Evolutionary conservation across 2,888 invertebrate species (phyloP).

Genomic region (Eristalis tenax): DNA sequence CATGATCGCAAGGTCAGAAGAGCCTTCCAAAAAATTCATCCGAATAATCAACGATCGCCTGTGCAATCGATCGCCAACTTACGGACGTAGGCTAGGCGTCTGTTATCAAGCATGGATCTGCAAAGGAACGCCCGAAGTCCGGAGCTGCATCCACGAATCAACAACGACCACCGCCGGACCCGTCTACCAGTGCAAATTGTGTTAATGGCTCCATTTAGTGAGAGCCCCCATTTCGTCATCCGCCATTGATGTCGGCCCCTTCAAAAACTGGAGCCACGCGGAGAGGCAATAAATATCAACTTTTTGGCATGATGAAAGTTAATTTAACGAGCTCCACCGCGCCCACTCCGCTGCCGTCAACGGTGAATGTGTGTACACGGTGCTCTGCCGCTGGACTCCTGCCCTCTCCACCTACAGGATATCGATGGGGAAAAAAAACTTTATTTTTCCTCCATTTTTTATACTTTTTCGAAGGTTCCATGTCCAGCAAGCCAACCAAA

Average conservation of each 20-base stretch:
- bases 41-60: no score
- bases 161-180: no score
- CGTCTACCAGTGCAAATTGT: neutral
- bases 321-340: slow-evolving; percentile 59
- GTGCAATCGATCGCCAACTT: no score
- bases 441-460: slow-evolving; percentile 40
- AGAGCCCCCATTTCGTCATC: slow-evolving; percentile 46
- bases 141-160: no score
- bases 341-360: slow-evolving; percentile 24
- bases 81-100: no score
- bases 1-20: no score
- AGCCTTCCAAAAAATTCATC: no score
- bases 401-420: neutral
- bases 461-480: slow-evolving; percentile 32
- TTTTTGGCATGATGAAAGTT: slow-evolving; percentile 67
- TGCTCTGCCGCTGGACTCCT: slow-evolving; percentile 8
- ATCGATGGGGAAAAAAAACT: slow-evolving; percentile 11
- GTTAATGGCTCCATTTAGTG: slow-evolving; percentile 43
- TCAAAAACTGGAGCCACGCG: slow-evolving; percentile 30
- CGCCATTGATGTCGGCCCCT: slow-evolving; percentile 38
- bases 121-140: no score
- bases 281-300: slow-evolving; percentile 62
- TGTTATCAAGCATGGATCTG: no score
- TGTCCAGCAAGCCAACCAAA: slow-evolving; percentile 9
- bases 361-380: slow-evolving; percentile 17